Evolutionary conservation across 2,113 vertebrate genomes (phyloP).

Genomic region (Anguilla japonica): DNA sequence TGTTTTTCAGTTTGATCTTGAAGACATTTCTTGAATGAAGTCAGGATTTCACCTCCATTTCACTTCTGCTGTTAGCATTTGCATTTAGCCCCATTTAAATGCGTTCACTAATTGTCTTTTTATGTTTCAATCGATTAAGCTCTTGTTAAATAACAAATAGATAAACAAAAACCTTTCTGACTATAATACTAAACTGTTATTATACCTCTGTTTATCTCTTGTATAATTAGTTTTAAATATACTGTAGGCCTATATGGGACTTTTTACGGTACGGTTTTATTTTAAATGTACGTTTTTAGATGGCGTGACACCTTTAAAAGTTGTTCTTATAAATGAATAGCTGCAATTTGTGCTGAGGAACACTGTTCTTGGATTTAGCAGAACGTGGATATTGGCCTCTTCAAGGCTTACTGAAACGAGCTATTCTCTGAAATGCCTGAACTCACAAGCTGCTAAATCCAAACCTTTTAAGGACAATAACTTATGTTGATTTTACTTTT

Average conservation of each 20-base stretch:
- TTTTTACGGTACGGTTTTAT: too few relatives aligned
- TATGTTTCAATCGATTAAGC: neutral
- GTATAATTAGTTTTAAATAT: neutral
- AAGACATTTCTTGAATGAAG: neutral
- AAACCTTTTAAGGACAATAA: constrained; percentile 48
- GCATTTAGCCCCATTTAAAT: neutral
- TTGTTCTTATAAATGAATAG: neutral
- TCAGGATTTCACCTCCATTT: constrained; percentile 13
- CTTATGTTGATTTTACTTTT: constrained; percentile 46
- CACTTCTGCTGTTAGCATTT: constrained; percentile 18
- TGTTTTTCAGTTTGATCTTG: constrained; percentile 20
- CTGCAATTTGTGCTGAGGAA: neutral
- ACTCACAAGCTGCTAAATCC: constrained; percentile 39
- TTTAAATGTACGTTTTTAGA: neutral
- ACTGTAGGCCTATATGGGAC: neutral
- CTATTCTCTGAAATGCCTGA: constrained; percentile 2
- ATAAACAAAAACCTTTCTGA: neutral
- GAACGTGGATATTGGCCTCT: constrained; percentile 37
- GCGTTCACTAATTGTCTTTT: neutral
- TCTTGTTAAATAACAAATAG: neutral
- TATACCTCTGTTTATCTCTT: neutral
- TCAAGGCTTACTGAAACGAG: constrained; percentile 26
- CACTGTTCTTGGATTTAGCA: constrained; percentile 3
- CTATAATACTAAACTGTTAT: neutral
- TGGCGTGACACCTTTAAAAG: neutral